Base-by-base conservation (phyloP, 1,140 invertebrate species). In the Drosophila kurseongensis region DNA sequence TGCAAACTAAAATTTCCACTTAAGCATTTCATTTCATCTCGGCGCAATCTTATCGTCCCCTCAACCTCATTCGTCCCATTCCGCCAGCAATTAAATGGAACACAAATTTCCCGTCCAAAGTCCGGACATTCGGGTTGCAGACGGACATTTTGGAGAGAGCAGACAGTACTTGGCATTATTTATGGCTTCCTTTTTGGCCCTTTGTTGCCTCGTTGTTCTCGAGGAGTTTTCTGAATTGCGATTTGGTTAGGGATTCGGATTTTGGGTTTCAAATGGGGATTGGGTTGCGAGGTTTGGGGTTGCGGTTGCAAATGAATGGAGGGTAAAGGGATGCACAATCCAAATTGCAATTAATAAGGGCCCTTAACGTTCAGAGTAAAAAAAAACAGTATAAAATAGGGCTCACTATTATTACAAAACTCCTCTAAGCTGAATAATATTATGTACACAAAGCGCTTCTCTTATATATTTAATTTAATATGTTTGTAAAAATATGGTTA, bases 1-100 rank as follows among this genome's bases (percentile, higher is more conserved):
- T 83, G 80, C 80, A 78, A 83, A 83, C 80, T 78, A 78, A 72
- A 83, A 78, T 83, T 83, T 83, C 75, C 80, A 83, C 80, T 83
- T 83, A 68, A 83, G 81, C 69, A 75, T 78, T 81, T 59, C 51
- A 67, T 65, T 63, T 56, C 61, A 58, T 59, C 36, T 69, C 55
- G 42, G 23, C 51, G 67, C 32, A 72, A 71, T 72, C 68, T 72
- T 56, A 71, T 67, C 65, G 16, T 41, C 23, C 62, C 42, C 61
- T 29, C 32, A 32, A 35, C 18, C 23, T 18, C 9, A 29, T 27
- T 13, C 14, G 7, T 66, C 44, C 55, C 56, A 23, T 32, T 55
- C 56, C 51, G 41, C 23, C 50, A 52, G 68, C 78, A 86, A 81
- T 85, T 86, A 78, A 86, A 67, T 78, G 62, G 66, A 78, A 78